These are phyloP conservation scores for Coranthus polyacanthus DNA, from an alignment of 2,797 vertebrate species.

Conservation along the genomic window DNA sequence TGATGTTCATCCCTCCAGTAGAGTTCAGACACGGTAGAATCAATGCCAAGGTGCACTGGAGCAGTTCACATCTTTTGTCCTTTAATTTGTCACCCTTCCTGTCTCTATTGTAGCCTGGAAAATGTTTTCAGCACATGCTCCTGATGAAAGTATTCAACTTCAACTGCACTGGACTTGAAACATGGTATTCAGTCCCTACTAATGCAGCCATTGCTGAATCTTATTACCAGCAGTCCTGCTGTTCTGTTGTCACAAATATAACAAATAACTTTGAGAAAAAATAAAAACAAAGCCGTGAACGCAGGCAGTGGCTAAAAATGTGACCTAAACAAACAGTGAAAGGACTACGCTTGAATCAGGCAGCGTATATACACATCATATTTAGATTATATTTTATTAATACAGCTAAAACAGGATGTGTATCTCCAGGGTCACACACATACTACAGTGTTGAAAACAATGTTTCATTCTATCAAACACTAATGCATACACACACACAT, in stretches of 20 bases:
- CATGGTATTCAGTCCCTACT: no score
- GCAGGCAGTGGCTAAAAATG: not conserved
- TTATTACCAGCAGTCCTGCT: no score
- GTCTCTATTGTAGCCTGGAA: not conserved
- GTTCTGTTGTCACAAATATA: no score
- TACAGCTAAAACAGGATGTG: conserved; percentile 14
- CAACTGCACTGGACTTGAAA: not conserved
- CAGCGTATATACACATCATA: conserved; percentile 6
- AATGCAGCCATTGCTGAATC: no score
- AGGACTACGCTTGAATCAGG: not conserved
- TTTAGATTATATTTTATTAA: conserved; percentile 26
- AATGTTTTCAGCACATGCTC: not conserved
- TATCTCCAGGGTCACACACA: conserved; percentile 42
- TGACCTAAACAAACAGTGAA: not conserved
- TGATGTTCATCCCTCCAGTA: no score
- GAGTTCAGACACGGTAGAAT: no score
- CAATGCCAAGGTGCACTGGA: no score
- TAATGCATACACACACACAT: conserved; percentile 29
- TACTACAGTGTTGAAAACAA: conserved; percentile 47
- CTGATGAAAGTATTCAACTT: no score
- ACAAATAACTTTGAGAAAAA: no score
- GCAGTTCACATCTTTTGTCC: no score
- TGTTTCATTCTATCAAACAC: conserved; percentile 57
- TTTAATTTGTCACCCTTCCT: no score
- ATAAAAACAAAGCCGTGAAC: no score